These are phyloP conservation scores for Geococcyx californianus DNA, from an alignment of 2,113 vertebrate genomes.

Conservation along the genomic window DNA sequence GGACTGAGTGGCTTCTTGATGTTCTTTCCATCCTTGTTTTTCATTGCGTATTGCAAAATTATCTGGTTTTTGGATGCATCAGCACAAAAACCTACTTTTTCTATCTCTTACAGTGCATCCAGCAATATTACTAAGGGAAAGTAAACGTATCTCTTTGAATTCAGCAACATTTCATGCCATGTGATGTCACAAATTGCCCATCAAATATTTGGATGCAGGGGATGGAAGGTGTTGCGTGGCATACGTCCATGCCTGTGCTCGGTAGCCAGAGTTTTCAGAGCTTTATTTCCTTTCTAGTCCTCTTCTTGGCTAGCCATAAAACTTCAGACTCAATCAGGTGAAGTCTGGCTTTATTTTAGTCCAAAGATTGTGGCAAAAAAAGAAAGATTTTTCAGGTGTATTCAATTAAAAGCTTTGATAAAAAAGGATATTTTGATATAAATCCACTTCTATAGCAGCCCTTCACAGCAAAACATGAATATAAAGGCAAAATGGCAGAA, in stretches of 20 bases:
- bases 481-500: neutral
- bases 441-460: neutral
- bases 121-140: neutral
- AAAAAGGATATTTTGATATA: neutral
- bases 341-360: conserved; percentile 31
- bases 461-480: neutral
- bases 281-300: neutral
- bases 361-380: neutral
- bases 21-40: neutral
- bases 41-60: neutral
- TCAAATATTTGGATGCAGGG: neutral
- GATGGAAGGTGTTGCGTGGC: neutral
- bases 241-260: rapidly evolving
- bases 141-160: neutral
- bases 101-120: neutral
- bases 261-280: neutral
- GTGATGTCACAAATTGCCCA: neutral
- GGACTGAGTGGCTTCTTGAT: neutral
- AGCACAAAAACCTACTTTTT: neutral
- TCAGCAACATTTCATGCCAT: neutral
- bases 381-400: neutral
- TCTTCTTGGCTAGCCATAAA: neutral
- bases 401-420: neutral
- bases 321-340: neutral
- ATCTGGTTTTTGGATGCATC: neutral